These are phyloP conservation scores for Agriopis aurantiaria DNA, from an alignment of 2,888 invertebrate species.

Conservation along the genomic window DNA sequence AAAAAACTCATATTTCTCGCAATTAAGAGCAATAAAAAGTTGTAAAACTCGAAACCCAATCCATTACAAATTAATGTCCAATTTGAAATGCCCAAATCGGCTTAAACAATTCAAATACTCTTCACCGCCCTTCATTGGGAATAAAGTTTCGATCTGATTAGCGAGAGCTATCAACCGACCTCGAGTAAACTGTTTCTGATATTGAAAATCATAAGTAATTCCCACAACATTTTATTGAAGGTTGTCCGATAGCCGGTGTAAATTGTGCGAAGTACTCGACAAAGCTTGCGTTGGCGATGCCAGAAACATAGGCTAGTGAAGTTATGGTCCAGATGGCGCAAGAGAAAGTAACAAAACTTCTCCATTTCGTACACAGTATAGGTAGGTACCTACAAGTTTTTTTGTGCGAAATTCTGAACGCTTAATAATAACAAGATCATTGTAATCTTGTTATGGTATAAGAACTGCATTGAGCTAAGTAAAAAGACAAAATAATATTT, in stretches of 20 bases:
- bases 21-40: constrained; percentile 22
- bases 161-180: constrained; percentile 11
- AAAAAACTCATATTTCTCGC: neutral
- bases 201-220: constrained; percentile 40
- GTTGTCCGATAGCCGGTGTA: constrained; percentile 22
- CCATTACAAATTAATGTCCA: constrained; percentile 28
- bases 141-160: constrained; percentile 32
- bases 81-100: constrained; percentile 27
- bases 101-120: constrained; percentile 33
- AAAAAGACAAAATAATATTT: no score
- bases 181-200: constrained; percentile 23
- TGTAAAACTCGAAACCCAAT: constrained; percentile 13
- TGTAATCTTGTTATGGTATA: no score
- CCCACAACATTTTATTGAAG: constrained; percentile 36
- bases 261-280: constrained; percentile 26
- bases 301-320: constrained; percentile 25
- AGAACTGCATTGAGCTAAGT: no score
- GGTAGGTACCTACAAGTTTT: neutral
- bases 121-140: constrained; percentile 31
- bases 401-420: neutral
- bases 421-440: neutral
- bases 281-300: constrained; percentile 29
- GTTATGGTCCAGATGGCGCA: constrained; percentile 23
- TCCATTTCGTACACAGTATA: constrained; percentile 4
- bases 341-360: constrained; percentile 20